Percentiles rank a stretch among this genome's conserved stretches.
phyloP scores from a whole-genome alignment of 1,140 invertebrate species.

The Leptoteleia sp. region DNA sequence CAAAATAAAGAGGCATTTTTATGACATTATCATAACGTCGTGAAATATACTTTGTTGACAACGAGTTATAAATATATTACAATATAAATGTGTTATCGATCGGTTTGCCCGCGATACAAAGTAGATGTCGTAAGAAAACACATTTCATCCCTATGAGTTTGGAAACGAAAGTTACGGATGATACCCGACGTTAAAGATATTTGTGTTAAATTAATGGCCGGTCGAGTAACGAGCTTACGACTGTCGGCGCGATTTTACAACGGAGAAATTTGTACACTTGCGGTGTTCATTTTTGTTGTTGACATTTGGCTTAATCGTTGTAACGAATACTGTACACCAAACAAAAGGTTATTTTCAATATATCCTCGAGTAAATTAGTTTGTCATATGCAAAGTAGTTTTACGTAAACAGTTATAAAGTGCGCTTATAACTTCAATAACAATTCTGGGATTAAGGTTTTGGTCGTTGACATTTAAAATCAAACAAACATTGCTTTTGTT shows the following conservation, averaged over 20 bases:
- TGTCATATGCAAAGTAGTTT: constrained; percentile 15
- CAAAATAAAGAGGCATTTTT: constrained; percentile 20
- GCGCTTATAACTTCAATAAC: not conserved
- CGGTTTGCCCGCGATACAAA: constrained; percentile 1
- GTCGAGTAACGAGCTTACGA: constrained; percentile 3
- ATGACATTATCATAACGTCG: constrained; percentile 14
- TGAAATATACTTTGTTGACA: constrained; percentile 28
- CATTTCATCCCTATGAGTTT: not conserved
- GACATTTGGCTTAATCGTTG: not conserved
- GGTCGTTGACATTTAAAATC: too few relatives aligned
- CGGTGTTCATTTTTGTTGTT: constrained; percentile 3
- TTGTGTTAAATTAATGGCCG: constrained; percentile 18
- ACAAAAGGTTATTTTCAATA: constrained; percentile 9
- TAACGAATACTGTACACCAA: constrained; percentile 2
- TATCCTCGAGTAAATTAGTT: constrained; percentile 5
- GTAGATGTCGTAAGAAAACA: not conserved
- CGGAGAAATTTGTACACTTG: too few relatives aligned
- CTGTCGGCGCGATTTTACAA: not conserved
- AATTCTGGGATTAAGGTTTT: not conserved
- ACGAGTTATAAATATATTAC: constrained; percentile 30
- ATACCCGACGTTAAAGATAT: not conserved
- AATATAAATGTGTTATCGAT: constrained; percentile 31
- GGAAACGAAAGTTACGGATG: constrained; percentile 5
- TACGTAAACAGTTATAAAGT: constrained; percentile 2
- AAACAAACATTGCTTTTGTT: too few relatives aligned